These are phyloP conservation scores for Ectemnius lituratus DNA, from an alignment of 2,888 invertebrate species.

Conservation along the genomic window DNA sequence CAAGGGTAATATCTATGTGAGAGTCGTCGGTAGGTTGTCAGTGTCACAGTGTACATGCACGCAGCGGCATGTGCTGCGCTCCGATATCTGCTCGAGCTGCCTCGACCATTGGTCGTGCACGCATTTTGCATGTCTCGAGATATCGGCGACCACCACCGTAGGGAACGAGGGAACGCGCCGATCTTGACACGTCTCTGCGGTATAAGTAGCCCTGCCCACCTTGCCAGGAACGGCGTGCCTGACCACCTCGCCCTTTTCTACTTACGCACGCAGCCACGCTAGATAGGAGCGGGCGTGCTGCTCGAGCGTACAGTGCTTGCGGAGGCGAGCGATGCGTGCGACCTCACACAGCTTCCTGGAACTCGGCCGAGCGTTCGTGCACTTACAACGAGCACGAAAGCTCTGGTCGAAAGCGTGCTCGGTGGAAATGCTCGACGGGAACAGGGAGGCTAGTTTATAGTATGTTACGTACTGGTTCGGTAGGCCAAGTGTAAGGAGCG, in stretches of 20 bases:
- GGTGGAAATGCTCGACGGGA: neutral
- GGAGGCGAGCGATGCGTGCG: no score
- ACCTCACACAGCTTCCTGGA: no score
- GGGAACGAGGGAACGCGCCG: conserved; percentile 25
- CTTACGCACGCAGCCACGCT: neutral
- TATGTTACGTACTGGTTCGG: no score
- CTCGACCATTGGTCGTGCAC: conserved; percentile 25
- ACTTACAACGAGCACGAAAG: conserved; percentile 1
- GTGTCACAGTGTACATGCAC: conserved; percentile 42
- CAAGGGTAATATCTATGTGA: conserved; percentile 18
- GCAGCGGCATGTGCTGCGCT: conserved; percentile 36
- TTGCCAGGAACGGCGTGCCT: neutral
- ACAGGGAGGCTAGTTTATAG: neutral
- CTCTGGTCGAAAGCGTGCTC: neutral
- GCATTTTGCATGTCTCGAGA: conserved; percentile 53
- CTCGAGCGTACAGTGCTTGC: no score
- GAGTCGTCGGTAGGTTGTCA: conserved; percentile 23
- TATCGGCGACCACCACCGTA: neutral
- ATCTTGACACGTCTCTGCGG: conserved; percentile 11
- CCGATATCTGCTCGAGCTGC: neutral
- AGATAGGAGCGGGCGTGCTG: no score
- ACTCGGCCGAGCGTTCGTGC: neutral
- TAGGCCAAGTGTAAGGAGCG: no score
- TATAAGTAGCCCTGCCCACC: neutral
- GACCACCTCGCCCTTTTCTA: conserved; percentile 1